Base-by-base conservation (phyloP, 2,113 vertebrate species). In the Otolemur garnettii region DNA sequence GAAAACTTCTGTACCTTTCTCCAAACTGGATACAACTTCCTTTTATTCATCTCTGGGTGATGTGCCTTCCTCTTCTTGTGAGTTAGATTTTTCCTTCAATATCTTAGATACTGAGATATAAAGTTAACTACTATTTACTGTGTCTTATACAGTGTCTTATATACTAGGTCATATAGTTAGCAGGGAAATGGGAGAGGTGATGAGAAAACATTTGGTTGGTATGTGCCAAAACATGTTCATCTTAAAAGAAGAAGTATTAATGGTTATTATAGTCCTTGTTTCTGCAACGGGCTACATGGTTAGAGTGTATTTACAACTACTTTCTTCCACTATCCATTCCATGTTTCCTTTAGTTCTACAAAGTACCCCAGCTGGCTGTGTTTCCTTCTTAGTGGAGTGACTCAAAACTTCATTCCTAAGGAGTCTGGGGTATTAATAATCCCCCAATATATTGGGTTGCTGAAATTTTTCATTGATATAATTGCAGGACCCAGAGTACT, bases 281-380 rank as follows among this genome's bases (percentile, higher is more conserved):
- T 96, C 59, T 88, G 11, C 42, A 89, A 10, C n/a, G 69, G 57
- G 6, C 3, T 88, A 33, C 42, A 26, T 77, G 30, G 8, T 33
- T 80, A 55, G 50, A 83, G 4, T 53, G 5, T 72, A 19, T 86
- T 87, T 93, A 55, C 60, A 90, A 64, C 21, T 50, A 50, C 75
- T 19, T 77, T 88, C 74, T 90, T 26, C 28, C 30, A 13, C 4
- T 26, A 38, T 7, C 19, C 5, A 28, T 55, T 86, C 55, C 0
- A 0, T n/a, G 57, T 62, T 95, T 86, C 30, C 45, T 95, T 93
- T 95, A 38, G 30, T 4, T 93, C 19, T 87, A 59, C 33, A 74
- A 59, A 91, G 9, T 60, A 80, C 12, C n/a, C 92, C 14, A 94
- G 14, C 3, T 96, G 50, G 11, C 18, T 50, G 59, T 85, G 13